Evolutionary conservation across 2,113 vertebrate species (phyloP).

Genomic region (Ceyx cyanopectus): DNA sequence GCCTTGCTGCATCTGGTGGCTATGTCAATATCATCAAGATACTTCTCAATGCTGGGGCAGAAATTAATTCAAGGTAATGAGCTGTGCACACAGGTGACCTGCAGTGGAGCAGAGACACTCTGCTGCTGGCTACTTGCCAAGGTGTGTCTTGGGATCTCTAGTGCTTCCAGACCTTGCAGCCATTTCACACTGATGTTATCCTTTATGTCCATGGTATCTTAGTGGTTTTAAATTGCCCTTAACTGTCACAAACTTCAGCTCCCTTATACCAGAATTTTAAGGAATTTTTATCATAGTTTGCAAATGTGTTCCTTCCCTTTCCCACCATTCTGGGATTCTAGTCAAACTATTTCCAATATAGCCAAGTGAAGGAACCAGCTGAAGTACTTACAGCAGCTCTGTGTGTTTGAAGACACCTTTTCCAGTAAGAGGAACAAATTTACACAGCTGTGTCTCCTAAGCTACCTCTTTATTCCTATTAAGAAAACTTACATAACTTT

Average conservation of each 20-base stretch:
- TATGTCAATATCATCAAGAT: slow-evolving; percentile 99
- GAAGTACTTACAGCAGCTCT: not conserved
- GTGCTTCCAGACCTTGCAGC: not conserved
- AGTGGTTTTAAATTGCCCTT: not conserved
- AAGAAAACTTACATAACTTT: not conserved
- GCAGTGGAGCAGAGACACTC: not conserved
- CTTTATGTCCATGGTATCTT: not conserved
- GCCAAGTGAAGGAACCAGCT: not conserved
- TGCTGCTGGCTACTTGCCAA: accelerated
- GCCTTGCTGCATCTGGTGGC: slow-evolving; percentile 96
- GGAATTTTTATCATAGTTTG: not conserved
- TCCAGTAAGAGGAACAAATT: not conserved
- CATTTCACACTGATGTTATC: not conserved
- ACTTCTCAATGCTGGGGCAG: slow-evolving; percentile 96
- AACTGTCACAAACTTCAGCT: not conserved
- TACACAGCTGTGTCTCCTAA: not conserved
- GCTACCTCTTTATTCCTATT: not conserved
- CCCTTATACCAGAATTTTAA: not conserved
- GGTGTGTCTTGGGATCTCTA: not conserved
- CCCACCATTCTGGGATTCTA: not conserved
- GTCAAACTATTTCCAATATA: not conserved
- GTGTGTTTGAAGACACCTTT: not conserved
- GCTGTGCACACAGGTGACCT: not conserved
- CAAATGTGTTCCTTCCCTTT: not conserved
- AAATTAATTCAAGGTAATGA: slow-evolving; percentile 97